These are phyloP conservation scores for Saxidomus purpurata DNA, from an alignment of 1,140 invertebrate genomes.

Conservation along the genomic window DNA sequence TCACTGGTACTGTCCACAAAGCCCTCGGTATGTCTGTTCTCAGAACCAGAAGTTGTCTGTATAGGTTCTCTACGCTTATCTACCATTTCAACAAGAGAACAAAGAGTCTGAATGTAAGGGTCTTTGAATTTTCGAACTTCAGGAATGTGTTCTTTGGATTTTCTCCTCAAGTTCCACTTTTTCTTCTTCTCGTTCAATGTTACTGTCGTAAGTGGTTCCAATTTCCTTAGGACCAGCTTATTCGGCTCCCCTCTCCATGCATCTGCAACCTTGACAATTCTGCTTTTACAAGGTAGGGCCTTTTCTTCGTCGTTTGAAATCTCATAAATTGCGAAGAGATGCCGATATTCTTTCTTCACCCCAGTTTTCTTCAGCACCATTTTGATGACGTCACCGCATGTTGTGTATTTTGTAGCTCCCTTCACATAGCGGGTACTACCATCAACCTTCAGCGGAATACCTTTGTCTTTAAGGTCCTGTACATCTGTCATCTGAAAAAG, in stretches of 20 bases:
- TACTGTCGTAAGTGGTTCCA: conserved; percentile 36
- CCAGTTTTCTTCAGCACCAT: conserved; percentile 66
- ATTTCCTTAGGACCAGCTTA: conserved; percentile 30
- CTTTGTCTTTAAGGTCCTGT: conserved; percentile 38
- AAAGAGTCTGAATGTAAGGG: conserved; percentile 10
- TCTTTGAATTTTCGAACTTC: neutral
- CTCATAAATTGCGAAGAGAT: conserved; percentile 58
- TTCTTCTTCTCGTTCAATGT: neutral
- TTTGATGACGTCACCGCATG: conserved; percentile 65
- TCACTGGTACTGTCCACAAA: neutral
- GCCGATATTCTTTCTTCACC: conserved; percentile 50
- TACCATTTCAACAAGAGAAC: conserved; percentile 7
- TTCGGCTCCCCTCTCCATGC: conserved; percentile 47
- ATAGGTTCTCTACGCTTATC: neutral
- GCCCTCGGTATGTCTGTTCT: neutral
- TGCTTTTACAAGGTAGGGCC: conserved; percentile 26
- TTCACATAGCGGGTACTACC: conserved; percentile 46
- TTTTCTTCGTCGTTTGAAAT: conserved; percentile 30
- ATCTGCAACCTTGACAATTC: conserved; percentile 40
- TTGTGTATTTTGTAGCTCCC: conserved; percentile 63
- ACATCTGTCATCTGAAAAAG: conserved; percentile 63
- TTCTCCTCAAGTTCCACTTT: conserved; percentile 1
- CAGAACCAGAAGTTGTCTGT: neutral
- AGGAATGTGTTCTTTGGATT: neutral
- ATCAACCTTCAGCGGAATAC: conserved; percentile 52